A percentile compares a stretch with the other conserved stretches of the same genome.
Conservation (phyloP, 2,113 vertebrate genomes). For the Periophthalmus modestus region DNA sequence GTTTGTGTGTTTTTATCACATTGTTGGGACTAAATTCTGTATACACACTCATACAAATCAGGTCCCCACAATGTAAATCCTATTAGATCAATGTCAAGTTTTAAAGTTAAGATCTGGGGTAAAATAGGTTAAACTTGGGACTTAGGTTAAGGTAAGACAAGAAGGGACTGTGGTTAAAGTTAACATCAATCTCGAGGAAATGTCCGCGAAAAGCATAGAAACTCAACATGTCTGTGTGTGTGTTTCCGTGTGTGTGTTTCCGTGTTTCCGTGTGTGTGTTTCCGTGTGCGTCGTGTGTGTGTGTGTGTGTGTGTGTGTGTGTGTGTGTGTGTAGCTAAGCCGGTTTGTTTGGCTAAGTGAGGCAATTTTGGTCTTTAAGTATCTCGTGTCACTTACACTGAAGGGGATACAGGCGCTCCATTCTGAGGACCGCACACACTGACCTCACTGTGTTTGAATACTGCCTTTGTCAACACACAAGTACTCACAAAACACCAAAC, state of each 20-base stretch:
- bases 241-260: slow-evolving; percentile 1
- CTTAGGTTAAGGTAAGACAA: no score
- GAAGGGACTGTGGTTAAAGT: no score
- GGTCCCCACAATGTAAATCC: no score
- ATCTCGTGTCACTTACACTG: slow-evolving; percentile 76
- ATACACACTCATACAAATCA: no score
- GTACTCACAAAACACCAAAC: not conserved
- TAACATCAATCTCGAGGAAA: no score
- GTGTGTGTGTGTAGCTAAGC: slow-evolving; percentile 37
- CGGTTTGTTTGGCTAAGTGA: slow-evolving; percentile 74
- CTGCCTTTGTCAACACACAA: not conserved
- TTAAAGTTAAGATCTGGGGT: no score
- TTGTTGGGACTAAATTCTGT: no score
- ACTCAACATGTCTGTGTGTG: not conserved
- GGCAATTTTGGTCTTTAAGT: slow-evolving; percentile 76
- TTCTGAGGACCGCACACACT: slow-evolving; percentile 35
- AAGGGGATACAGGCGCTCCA: slow-evolving; percentile 62
- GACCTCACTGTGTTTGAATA: not conserved
- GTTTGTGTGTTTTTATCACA: no score
- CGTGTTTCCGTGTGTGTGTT: slow-evolving; percentile 6
- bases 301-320: slow-evolving; percentile 8
- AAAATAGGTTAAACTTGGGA: no score
- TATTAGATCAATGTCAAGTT: no score
- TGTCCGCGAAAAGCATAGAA: no score
- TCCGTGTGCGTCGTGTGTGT: not conserved